Percentiles rank a stretch among this genome's conserved stretches.
Conservation (phyloP, 2,888 invertebrate genomes). For the Mallateleia sp. region DNA sequence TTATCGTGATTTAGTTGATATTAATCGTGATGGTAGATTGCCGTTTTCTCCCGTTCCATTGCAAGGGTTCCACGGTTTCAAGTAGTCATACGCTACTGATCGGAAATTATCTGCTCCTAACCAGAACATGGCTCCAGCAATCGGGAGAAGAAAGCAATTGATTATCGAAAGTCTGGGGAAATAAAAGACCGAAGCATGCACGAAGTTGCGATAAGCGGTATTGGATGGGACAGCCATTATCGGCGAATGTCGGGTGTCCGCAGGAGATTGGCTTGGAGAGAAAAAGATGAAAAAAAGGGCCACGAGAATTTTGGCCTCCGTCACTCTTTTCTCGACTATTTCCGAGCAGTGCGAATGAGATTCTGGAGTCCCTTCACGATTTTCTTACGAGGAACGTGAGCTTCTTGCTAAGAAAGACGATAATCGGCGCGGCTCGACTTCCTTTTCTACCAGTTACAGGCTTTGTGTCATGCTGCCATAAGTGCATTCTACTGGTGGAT, state of each 20-base stretch:
- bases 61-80: neutral
- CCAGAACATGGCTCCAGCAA: constrained; percentile 1
- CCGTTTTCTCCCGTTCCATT: neutral
- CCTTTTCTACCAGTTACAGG: neutral
- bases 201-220: constrained; percentile 30
- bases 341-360: constrained; percentile 80
- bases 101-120: constrained; percentile 12
- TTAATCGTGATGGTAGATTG: no score
- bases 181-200: constrained; percentile 26
- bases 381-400: constrained; percentile 85
- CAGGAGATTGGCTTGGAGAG: constrained; percentile 27
- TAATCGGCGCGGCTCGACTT: constrained; percentile 41
- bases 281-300: constrained; percentile 4
- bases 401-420: constrained; percentile 81
- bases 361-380: constrained; percentile 86
- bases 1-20: no score
- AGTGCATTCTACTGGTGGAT: constrained; percentile 39
- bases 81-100: neutral
- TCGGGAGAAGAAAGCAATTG: constrained; percentile 42
- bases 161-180: constrained; percentile 39
- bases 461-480: constrained; percentile 19
- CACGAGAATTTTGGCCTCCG: constrained; percentile 1
- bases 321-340: constrained; percentile 51
- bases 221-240: constrained; percentile 44
- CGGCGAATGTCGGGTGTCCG: constrained; percentile 17